Evolutionary conservation across 2,113 vertebrate genomes (phyloP).

Genomic region (Chloebia gouldiae): DNA sequence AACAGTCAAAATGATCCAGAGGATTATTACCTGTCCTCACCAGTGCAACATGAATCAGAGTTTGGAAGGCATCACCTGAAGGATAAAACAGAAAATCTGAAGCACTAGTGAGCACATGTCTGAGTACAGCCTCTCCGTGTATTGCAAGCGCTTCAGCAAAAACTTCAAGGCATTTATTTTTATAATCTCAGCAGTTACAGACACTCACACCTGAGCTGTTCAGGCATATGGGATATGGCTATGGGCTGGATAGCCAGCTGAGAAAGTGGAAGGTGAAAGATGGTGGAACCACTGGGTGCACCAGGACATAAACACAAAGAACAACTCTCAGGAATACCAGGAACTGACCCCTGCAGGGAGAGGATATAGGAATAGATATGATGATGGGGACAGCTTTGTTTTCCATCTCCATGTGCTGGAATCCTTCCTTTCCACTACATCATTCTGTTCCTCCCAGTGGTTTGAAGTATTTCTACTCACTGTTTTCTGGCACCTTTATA

Average conservation of each 20-base stretch:
- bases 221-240: neutral
- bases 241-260: neutral
- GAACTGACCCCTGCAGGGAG: neutral
- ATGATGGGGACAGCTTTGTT: neutral
- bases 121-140: neutral
- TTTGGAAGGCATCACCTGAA: neutral
- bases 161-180: neutral
- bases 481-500: neutral
- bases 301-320: neutral
- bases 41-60: neutral
- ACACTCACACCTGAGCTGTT: neutral
- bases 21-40: neutral
- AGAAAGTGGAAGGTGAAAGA: neutral
- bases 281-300: neutral
- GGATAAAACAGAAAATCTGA: neutral
- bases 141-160: neutral
- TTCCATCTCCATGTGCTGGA: neutral
- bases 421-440: neutral
- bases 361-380: neutral
- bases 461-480: neutral
- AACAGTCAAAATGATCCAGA: neutral
- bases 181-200: neutral
- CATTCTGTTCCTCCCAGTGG: neutral
- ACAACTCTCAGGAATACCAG: neutral
- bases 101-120: rapidly evolving